These are phyloP conservation scores for Tenualosa ilisha DNA, from an alignment of 2,797 vertebrate genomes.

Conservation along the genomic window DNA sequence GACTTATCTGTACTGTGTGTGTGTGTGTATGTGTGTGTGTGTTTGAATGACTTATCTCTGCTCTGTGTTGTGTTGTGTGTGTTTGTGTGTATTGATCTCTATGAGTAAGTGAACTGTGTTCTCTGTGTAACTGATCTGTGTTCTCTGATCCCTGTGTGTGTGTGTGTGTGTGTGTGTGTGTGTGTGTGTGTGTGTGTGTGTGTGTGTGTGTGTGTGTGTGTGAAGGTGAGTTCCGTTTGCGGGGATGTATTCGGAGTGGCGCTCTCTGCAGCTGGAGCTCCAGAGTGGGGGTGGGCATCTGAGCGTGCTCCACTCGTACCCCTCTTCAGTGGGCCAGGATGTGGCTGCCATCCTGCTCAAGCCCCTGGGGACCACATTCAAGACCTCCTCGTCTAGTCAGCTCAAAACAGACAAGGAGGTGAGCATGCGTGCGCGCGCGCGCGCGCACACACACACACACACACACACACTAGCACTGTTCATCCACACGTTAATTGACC, in stretches of 20 bases:
- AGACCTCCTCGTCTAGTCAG: slow-evolving; percentile 82
- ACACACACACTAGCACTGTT: slow-evolving; percentile 61
- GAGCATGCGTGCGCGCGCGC: no score
- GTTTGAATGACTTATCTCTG: background rate
- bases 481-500: slow-evolving; percentile 37
- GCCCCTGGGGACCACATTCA: slow-evolving; percentile 86
- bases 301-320: slow-evolving; percentile 93
- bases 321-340: slow-evolving; percentile 87
- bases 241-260: slow-evolving; percentile 95
- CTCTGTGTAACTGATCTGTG: background rate
- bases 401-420: slow-evolving; percentile 96
- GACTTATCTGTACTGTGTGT: background rate
- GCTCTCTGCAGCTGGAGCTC: slow-evolving; percentile 92
- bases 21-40: background rate
- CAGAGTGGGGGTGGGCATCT: slow-evolving; percentile 94
- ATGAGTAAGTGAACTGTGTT: background rate
- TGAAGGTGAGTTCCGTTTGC: slow-evolving; percentile 66
- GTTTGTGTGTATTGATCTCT: background rate
- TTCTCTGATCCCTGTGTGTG: background rate
- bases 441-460: background rate
- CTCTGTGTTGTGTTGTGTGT: background rate
- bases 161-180: no score
- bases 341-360: slow-evolving; percentile 93
- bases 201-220: slow-evolving; percentile 45
- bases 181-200: background rate